Percentiles rank a stretch among this genome's conserved stretches.
Conservation (phyloP, 2,888 invertebrate genomes). For the Neoascia interrupta region DNA sequence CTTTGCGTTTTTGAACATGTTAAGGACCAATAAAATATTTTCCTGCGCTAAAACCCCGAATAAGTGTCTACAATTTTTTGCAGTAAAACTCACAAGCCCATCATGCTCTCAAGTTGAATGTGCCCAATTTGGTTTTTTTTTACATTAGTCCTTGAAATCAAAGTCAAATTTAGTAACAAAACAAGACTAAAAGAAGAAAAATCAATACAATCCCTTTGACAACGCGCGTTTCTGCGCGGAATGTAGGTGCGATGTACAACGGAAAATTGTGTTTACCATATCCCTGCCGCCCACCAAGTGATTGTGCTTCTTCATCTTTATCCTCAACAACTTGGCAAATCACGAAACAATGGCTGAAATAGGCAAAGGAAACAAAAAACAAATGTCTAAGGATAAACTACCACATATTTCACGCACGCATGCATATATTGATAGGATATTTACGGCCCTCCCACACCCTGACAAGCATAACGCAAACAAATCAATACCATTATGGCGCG, state of each 20-base stretch:
- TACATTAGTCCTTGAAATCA: slow-evolving; percentile 23
- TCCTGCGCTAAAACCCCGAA: too few species aligned
- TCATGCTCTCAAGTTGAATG: slow-evolving; percentile 3
- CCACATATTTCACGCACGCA: slow-evolving; percentile 58
- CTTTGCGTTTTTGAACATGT: too few species aligned
- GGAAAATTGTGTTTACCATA: neutral
- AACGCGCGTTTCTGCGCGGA: neutral
- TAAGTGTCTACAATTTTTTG: too few species aligned
- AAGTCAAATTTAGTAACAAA: slow-evolving; percentile 27
- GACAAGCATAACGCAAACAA: slow-evolving; percentile 1
- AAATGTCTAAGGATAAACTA: slow-evolving; percentile 56
- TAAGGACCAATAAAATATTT: too few species aligned
- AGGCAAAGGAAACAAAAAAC: slow-evolving; percentile 16
- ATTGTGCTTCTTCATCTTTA: slow-evolving; percentile 32
- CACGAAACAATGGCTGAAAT: slow-evolving; percentile 36
- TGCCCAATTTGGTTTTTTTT: slow-evolving; percentile 1
- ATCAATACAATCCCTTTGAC: slow-evolving; percentile 36
- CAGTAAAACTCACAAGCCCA: neutral
- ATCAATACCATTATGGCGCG: slow-evolving; percentile 11
- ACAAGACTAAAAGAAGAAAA: slow-evolving; percentile 12
- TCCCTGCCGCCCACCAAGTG: slow-evolving; percentile 31
- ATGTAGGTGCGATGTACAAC: too few species aligned
- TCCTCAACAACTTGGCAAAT: slow-evolving; percentile 47
- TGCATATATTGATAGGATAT: slow-evolving; percentile 51
- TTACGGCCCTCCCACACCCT: slow-evolving; percentile 9